phyloP scores from a whole-genome alignment of 2,113 vertebrate species.

The Sylvicapra grimmia region DNA sequence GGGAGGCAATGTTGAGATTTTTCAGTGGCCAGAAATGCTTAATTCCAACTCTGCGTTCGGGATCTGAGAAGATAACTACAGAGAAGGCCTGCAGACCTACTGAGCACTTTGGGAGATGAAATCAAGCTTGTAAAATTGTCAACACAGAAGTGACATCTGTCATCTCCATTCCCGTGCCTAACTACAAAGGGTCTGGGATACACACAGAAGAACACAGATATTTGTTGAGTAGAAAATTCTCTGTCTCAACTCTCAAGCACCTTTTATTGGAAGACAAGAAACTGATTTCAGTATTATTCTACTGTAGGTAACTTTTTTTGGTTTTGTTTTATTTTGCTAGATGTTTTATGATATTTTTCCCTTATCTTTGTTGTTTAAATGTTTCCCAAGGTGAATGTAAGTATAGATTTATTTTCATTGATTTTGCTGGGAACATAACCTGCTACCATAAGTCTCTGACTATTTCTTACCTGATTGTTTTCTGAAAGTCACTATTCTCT shows the following conservation, averaged over 20 bases:
- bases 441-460: not conserved
- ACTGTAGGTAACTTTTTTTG: not conserved
- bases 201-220: not conserved
- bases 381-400: conserved; percentile 5
- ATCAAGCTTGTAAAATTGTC: not conserved
- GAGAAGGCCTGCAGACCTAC: not conserved
- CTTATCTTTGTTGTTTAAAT: conserved; percentile 14
- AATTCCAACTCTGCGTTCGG: not conserved
- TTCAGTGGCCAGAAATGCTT: not conserved
- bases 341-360: not conserved
- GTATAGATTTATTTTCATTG: conserved; percentile 14
- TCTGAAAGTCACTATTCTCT: not conserved
- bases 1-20: not conserved
- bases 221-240: not conserved
- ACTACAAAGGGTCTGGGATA: not conserved
- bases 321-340: not conserved
- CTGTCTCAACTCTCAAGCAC: not conserved
- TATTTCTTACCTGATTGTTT: not conserved
- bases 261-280: not conserved
- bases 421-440: conserved; percentile 1
- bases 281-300: not conserved
- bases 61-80: not conserved
- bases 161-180: not conserved
- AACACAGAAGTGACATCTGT: not conserved
- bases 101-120: not conserved